Evolutionary conservation across 2,888 invertebrate genomes (phyloP).

Genomic region (Lamellibrachia satsuma): DNA sequence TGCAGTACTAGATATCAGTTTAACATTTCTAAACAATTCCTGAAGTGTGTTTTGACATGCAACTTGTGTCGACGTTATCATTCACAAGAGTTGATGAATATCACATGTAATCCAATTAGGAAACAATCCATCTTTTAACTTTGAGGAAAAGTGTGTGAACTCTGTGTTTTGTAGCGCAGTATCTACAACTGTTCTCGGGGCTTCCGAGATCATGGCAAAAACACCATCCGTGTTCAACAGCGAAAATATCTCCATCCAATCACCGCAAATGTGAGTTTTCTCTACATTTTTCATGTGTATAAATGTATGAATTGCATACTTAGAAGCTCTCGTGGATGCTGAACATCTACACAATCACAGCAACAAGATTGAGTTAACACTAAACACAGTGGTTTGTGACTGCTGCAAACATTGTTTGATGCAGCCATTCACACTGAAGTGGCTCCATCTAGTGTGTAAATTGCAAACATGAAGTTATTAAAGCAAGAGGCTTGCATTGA

Average conservation of each 20-base stretch:
- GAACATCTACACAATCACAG: conserved; percentile 72
- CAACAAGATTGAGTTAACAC: no score
- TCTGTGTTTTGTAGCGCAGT: not conserved
- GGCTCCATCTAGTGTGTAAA: no score
- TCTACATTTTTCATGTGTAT: not conserved
- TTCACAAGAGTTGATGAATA: not conserved
- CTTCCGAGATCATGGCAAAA: conserved; percentile 32
- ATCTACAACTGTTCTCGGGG: conserved; percentile 74
- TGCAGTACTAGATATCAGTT: not conserved
- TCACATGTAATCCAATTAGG: not conserved
- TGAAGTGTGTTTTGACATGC: not conserved
- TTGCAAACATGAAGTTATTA: no score
- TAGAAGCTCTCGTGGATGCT: conserved; percentile 60
- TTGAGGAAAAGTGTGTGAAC: not conserved
- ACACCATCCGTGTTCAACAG: conserved; percentile 14
- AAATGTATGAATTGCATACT: not conserved
- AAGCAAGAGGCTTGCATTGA: no score
- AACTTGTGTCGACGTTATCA: not conserved
- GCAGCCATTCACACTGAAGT: not conserved
- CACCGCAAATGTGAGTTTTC: not conserved
- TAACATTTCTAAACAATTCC: not conserved
- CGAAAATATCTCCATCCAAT: not conserved
- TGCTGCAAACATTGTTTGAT: not conserved
- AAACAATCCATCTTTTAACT: not conserved
- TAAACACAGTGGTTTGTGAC: conserved; percentile 26